A percentile compares a stretch with the other conserved stretches of the same genome.
phyloP scores from a whole-genome alignment of 2,113 vertebrate species.

The Isichthys henryi region DNA sequence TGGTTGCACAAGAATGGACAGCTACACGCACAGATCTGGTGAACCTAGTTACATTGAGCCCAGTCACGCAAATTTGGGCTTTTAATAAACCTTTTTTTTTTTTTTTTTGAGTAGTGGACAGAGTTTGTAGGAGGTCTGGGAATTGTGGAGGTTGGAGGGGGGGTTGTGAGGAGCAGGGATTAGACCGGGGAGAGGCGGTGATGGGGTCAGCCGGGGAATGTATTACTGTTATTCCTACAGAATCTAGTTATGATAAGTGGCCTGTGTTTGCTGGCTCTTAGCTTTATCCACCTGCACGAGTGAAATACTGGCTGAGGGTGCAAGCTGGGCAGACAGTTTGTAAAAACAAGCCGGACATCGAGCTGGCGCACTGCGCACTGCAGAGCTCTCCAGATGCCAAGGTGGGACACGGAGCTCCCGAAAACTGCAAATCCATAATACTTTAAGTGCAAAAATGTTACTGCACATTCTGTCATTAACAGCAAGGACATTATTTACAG shows the following conservation, averaged over 20 bases:
- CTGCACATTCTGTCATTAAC: background rate
- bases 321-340: slow-evolving; percentile 31
- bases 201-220: background rate
- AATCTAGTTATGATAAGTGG: background rate
- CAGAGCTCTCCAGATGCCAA: slow-evolving; percentile 16
- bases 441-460: background rate
- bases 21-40: background rate
- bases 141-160: background rate
- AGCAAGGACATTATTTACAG: background rate
- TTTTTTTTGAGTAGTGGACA: background rate
- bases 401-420: background rate
- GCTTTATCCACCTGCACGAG: slow-evolving; percentile 35
- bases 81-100: background rate
- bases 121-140: background rate
- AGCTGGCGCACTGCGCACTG: slow-evolving; percentile 29
- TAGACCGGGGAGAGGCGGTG: background rate
- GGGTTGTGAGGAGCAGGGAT: background rate
- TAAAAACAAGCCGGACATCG: slow-evolving; percentile 23
- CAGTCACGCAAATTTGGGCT: background rate
- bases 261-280: slow-evolving; percentile 3
- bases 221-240: background rate
- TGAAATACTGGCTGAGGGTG: slow-evolving; percentile 30
- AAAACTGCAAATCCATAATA: background rate
- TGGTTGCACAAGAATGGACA: background rate
- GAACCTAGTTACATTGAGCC: background rate